A percentile compares a stretch with the other conserved stretches of the same genome.
Evolutionary conservation across 2,797 vertebrate species (phyloP).

Genomic region (Cossypha niveicapilla): DNA sequence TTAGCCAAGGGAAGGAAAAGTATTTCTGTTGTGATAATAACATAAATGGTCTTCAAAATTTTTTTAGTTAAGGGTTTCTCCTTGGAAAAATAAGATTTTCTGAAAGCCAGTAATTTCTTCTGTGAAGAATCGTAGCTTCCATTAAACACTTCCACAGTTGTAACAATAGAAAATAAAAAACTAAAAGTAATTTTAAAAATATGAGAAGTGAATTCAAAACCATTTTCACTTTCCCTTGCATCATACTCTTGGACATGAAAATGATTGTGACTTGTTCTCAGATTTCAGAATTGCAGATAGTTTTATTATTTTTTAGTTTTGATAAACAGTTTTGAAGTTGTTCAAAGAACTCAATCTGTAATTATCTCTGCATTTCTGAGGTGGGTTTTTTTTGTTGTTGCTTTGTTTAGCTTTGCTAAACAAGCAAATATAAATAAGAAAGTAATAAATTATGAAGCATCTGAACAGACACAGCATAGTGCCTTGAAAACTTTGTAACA

Average conservation of each 20-base stretch:
- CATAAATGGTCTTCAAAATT: background rate
- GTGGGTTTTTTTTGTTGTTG: background rate
- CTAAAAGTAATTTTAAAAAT: background rate
- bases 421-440: background rate
- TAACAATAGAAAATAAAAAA: background rate
- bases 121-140: background rate
- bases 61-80: background rate
- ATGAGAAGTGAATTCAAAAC: background rate
- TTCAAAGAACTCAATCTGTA: background rate
- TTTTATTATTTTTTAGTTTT: background rate
- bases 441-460: background rate
- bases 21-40: background rate
- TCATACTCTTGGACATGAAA: background rate
- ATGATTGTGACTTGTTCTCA: background rate
- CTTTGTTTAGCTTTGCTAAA: constrained; percentile 1
- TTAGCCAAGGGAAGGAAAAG: background rate
- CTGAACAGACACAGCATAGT: background rate
- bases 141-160: background rate
- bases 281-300: background rate
- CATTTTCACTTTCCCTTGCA: background rate
- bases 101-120: background rate
- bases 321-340: background rate
- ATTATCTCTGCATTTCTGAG: background rate
- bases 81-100: background rate
- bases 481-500: background rate